Percentiles rank a stretch among this genome's conserved stretches.
Conservation (phyloP, 2,888 invertebrate genomes). For the Metalampra italica region DNA sequence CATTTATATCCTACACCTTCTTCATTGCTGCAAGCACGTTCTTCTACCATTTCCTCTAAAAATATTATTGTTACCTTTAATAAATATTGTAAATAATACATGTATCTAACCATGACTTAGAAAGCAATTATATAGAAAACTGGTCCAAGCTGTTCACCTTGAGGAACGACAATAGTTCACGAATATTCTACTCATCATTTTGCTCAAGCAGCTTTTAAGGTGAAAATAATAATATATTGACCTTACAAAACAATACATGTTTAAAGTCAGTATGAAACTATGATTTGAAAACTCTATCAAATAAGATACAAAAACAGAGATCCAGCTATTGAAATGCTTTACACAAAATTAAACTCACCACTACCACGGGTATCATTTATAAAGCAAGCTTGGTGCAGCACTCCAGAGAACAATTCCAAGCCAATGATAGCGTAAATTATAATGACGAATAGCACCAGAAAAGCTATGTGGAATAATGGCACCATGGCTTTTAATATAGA, state of each 20-base stretch:
- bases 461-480: conserved; percentile 98
- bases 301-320: not conserved
- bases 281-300: not conserved
- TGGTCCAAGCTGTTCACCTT: no score
- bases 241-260: not conserved
- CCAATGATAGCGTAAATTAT: conserved; percentile 99
- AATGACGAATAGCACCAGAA: conserved; percentile 99
- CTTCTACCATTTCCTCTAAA: conserved; percentile 39
- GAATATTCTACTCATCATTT: no score
- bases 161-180: no score
- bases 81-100: not conserved
- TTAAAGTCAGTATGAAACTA: not conserved
- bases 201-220: no score
- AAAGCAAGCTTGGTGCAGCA: conserved; percentile 94
- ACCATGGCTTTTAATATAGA: conserved; percentile 99
- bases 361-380: conserved; percentile 77
- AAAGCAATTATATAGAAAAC: no score
- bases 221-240: no score
- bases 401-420: conserved; percentile 97
- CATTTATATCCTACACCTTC: conserved; percentile 83
- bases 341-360: conserved; percentile 66
- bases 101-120: no score
- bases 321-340: not conserved
- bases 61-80: not conserved
- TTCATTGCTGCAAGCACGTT: conserved; percentile 78